Percentiles rank a stretch among this genome's conserved stretches.
phyloP scores from a whole-genome alignment of 2,888 invertebrate species.

The Gortyna flavago region DNA sequence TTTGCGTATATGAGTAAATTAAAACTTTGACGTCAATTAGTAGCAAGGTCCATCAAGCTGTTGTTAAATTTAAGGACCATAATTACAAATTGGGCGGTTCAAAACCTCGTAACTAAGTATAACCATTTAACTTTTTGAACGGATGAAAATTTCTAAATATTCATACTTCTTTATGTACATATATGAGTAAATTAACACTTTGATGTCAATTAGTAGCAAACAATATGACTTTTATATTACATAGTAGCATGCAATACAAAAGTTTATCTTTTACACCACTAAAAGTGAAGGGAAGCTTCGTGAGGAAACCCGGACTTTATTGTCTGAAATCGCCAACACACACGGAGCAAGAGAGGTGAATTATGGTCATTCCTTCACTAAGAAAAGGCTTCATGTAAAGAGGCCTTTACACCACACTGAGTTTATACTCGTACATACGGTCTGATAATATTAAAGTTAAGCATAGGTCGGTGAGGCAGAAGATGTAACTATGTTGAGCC shows the following conservation, averaged over 20 bases:
- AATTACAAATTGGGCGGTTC: not conserved
- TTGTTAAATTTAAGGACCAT: not conserved
- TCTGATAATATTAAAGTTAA: not conserved
- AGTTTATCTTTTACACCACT: not conserved
- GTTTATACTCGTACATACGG: not conserved
- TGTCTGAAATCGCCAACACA: not conserved
- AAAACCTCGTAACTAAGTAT: no score
- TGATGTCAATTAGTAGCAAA: not conserved
- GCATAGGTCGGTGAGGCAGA: not conserved
- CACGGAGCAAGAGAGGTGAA: not conserved
- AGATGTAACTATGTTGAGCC: not conserved
- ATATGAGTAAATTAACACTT: no score
- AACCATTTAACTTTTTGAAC: no score
- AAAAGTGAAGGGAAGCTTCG: not conserved
- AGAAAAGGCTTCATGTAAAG: not conserved
- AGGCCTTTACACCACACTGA: not conserved
- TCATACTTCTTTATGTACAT: no score
- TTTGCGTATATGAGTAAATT: slow-evolving; percentile 52
- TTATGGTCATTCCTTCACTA: slow-evolving; percentile 6
- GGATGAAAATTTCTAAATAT: no score
- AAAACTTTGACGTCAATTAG: slow-evolving; percentile 40
- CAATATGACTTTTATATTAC: not conserved
- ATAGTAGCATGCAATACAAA: not conserved
- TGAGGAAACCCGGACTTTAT: not conserved
- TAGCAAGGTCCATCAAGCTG: slow-evolving; percentile 18